Evolutionary conservation across 2,113 vertebrate genomes (phyloP), one percentile per base, ranked within the genome.

Genomic region (Nannospalax galili): DNA sequence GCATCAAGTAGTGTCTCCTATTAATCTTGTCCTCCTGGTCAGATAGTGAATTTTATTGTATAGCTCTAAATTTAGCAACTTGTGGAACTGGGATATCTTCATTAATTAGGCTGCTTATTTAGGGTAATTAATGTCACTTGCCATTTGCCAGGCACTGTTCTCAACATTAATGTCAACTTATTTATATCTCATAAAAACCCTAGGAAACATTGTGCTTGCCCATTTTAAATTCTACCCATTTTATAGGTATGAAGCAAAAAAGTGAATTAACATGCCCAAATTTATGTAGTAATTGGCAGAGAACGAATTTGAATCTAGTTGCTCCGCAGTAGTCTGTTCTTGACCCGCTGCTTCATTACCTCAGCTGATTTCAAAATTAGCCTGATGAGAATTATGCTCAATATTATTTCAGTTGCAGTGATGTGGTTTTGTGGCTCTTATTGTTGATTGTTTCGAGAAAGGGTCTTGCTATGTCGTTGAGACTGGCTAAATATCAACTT

Each of bases 1-100:
- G 45, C 26, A 84, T 42, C 17, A 77, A 77, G 14, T 35, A 35
- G 32, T 35, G 65, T 84, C 32, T 88, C 42, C 7, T 93, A 48
- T 78, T 82, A 69, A 88, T n/a, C 77, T 87, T 86, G 3, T 82
- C 80, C 11, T 89, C 16, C 65, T 60, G 26, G 16, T 52, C 70
- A 91, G 62, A 64, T 30, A 45, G 9, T 73, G 3, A 8, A 80
- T 91, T 91, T 26, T 92, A 48, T 74, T 95, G 9, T 72, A 19
- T 72, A 84, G 30, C 17, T 32, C 89, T 89, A 40, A 86, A 82
- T 40, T 73, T 90, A 91, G 42, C 24, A 82, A 48, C 65, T 93
- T 80, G 62, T 88, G 20, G 6, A 72, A 78, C 3, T 67, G 37
- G 91, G 72, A 45, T 60, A 32, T 73, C 67, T 19, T 45, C 28